phyloP scores from a whole-genome alignment of 2,113 vertebrate species.

The Clarias batrachus region DNA sequence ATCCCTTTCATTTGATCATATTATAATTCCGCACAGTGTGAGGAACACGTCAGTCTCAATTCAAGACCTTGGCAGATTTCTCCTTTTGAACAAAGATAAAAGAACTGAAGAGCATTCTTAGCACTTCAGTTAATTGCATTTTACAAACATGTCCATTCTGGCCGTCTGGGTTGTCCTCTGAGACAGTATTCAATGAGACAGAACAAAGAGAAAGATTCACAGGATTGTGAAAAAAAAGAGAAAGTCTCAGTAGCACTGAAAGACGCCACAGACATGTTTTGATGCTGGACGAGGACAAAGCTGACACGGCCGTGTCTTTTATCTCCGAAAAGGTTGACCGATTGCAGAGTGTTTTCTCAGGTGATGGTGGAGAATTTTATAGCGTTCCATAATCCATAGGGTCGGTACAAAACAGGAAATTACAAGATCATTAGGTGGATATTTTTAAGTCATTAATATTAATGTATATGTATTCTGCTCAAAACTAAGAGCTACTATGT shows the following conservation, averaged over 20 bases:
- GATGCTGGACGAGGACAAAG: constrained; percentile 61
- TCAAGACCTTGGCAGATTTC: constrained; percentile 55
- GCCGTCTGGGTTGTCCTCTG: constrained; percentile 55
- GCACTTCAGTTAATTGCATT: constrained; percentile 68
- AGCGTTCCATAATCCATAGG: too few relatives aligned
- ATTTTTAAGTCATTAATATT: too few relatives aligned
- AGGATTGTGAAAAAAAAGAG: constrained; percentile 53
- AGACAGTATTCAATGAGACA: constrained; percentile 59
- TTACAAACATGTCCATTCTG: constrained; percentile 64
- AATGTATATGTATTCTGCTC: too few relatives aligned
- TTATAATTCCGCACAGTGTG: constrained; percentile 38
- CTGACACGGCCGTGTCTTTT: constrained; percentile 45
- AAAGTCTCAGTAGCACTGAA: constrained; percentile 48
- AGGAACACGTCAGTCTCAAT: constrained; percentile 52
- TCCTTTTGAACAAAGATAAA: constrained; percentile 66
- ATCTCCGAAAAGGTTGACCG: constrained; percentile 56
- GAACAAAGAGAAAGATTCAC: constrained; percentile 63
- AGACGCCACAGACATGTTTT: constrained; percentile 59
- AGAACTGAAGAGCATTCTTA: constrained; percentile 56
- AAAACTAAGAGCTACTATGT: too few relatives aligned
- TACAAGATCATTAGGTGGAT: too few relatives aligned
- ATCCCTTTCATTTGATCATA: constrained; percentile 20
- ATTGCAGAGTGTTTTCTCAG: constrained; percentile 42
- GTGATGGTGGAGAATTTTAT: background rate
- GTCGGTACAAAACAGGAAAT: background rate